Evolutionary conservation across 2,797 vertebrate species (phyloP), one percentile per base, ranked within the genome.

Genomic region (Aselliscus stoliczkanus): DNA sequence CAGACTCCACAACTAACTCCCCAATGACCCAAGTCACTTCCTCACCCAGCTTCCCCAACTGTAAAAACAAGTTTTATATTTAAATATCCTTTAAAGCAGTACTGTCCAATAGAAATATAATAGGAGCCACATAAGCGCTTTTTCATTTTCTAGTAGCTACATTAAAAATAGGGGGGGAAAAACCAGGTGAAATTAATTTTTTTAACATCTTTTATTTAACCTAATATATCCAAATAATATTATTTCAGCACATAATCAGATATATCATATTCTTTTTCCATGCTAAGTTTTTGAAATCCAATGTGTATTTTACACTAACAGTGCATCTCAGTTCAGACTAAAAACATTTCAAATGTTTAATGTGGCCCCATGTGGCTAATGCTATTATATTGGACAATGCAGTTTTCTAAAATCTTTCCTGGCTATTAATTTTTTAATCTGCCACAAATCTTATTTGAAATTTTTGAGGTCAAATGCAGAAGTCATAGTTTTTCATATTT

Each of bases 401-500:
- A 64, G 4, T 34, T 77, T 34, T 77, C 37, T 76, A 34, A 86
- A 42, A n/a, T 94, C 5, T 88, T 93, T 54, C 70, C 37, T 92
- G 39, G n/a, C 17, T 88, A 7, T 87, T 77, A 42, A 17, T 64
- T 82, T 77, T 91, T 70, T 50, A 56, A 73, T 86, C 29, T 64
- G 31, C 15, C 73, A 34, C 25, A 58, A 1, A 52, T 31, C 25
- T 87, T 84, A 92, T 89, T 94, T 75, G 8, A 85, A 93, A 85
- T 27, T 77, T 10, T 73, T 70, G 37, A 88, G 0, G 5, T 87
- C 79, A 87, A 62, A n/a, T 81, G 17, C 2, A 77, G 37, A 93
- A 86, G 85, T 96, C 29, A 54, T 44, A 94, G 80, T 34, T 83
- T 88, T 92, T 88, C 37, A 20, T 60, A 42, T 86, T 86, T 97